Evolutionary conservation across 1,140 invertebrate genomes (phyloP).

Genomic region (Sitophilus oryzae): DNA sequence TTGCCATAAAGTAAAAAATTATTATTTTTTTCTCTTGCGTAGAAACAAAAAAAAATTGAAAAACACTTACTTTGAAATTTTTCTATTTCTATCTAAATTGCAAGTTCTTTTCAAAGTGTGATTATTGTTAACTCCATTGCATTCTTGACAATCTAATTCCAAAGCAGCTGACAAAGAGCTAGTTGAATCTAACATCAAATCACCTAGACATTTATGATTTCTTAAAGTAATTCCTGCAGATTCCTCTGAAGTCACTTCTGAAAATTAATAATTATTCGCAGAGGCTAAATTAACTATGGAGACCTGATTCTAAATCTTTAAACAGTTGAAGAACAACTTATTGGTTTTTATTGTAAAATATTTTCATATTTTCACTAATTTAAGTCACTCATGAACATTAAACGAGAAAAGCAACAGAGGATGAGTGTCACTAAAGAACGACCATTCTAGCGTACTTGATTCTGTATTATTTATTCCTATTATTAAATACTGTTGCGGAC

Average conservation of each 20-base stretch:
- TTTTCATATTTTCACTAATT: too few species aligned
- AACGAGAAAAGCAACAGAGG: too few species aligned
- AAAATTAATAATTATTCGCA: background rate
- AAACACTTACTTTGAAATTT: conserved; percentile 2
- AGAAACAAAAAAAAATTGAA: background rate
- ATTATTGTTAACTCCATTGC: conserved; percentile 18
- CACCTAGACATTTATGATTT: conserved; percentile 51
- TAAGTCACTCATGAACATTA: too few species aligned
- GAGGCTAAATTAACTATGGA: background rate
- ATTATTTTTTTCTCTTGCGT: too few species aligned
- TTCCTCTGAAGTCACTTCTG: conserved; percentile 10
- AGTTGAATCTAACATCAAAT: conserved; percentile 14
- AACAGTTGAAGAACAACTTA: too few species aligned
- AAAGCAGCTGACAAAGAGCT: background rate
- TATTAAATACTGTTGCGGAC: too few species aligned
- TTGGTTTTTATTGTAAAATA: too few species aligned
- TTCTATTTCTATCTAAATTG: conserved; percentile 4
- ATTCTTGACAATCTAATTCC: conserved; percentile 7
- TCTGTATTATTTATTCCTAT: too few species aligned
- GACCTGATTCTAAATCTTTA: too few species aligned
- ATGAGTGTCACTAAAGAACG: too few species aligned
- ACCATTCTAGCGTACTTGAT: too few species aligned
- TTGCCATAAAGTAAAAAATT: too few species aligned
- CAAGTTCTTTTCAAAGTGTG: background rate
- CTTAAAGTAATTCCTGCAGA: conserved; percentile 53